Conservation (phyloP, 1,140 invertebrate species). For the Whitmania pigra region DNA sequence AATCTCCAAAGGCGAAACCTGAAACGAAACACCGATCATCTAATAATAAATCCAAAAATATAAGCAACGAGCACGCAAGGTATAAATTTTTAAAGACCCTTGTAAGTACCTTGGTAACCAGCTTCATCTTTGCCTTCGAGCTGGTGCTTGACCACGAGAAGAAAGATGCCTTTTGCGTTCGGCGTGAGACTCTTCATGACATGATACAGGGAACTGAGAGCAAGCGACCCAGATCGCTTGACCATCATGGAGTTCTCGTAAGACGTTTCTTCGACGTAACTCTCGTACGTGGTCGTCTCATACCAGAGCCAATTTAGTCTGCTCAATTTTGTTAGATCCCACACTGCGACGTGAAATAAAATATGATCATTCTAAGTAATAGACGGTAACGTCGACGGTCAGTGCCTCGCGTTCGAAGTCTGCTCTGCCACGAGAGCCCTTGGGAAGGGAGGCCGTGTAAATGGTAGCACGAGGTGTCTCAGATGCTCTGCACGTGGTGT, state of each 20-base stretch:
- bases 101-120: conserved; percentile 20
- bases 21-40: conserved; percentile 28
- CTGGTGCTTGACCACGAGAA: conserved; percentile 65
- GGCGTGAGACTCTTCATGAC: conserved; percentile 74
- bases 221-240: conserved; percentile 61
- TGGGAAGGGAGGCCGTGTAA: no score
- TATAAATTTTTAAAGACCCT: no score
- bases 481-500: no score
- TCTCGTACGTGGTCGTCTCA: conserved; percentile 68
- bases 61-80: background rate
- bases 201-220: conserved; percentile 68
- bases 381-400: no score
- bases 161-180: conserved; percentile 74
- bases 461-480: no score
- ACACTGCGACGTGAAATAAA: conserved; percentile 54
- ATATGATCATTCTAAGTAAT: no score
- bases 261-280: conserved; percentile 71
- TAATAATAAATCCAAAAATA: background rate
- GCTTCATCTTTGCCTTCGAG: conserved; percentile 54
- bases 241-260: conserved; percentile 73
- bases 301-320: conserved; percentile 72
- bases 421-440: no score
- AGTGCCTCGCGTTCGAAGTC: background rate
- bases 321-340: conserved; percentile 69
- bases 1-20: conserved; percentile 73